A percentile compares a stretch with the other conserved stretches of the same genome.
Evolutionary conservation across 2,113 vertebrate genomes (phyloP).

Genomic region (Malurus alboscapulatus): DNA sequence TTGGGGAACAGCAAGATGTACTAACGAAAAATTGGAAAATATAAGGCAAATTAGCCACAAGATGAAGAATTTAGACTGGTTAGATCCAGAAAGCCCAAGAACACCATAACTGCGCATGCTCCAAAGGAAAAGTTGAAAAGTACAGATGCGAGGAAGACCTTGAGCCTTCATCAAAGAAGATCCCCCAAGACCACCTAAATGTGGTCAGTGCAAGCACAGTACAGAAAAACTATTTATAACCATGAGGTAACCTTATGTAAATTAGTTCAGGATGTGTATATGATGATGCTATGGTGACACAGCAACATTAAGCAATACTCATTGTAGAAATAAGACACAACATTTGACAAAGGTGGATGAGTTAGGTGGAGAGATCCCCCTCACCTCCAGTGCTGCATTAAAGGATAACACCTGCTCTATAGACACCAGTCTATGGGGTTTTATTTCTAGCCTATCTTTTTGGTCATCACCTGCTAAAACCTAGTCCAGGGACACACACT

Average conservation of each 20-base stretch:
- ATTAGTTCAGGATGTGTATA: not conserved
- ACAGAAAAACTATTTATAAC: not conserved
- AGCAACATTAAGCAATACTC: not conserved
- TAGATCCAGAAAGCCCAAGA: not conserved
- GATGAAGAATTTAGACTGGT: not conserved
- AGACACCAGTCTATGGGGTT: fast-evolving
- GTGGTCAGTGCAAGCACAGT: too few species aligned
- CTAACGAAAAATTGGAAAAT: too few species aligned
- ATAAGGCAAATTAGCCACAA: too few species aligned
- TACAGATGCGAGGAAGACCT: not conserved
- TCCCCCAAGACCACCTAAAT: not conserved
- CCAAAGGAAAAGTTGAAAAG: not conserved
- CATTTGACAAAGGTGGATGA: fast-evolving
- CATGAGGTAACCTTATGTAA: not conserved
- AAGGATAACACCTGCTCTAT: not conserved
- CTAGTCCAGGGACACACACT: not conserved
- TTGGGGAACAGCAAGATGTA: too few species aligned
- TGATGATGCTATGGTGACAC: not conserved
- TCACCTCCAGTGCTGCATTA: not conserved
- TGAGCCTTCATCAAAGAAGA: not conserved
- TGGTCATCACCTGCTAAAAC: not conserved
- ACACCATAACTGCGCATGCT: not conserved
- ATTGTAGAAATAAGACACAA: not conserved
- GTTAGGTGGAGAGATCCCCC: not conserved
- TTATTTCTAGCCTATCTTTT: too few species aligned